Conservation (phyloP, 2,888 invertebrate species). For the Pseudoips prasinana region DNA sequence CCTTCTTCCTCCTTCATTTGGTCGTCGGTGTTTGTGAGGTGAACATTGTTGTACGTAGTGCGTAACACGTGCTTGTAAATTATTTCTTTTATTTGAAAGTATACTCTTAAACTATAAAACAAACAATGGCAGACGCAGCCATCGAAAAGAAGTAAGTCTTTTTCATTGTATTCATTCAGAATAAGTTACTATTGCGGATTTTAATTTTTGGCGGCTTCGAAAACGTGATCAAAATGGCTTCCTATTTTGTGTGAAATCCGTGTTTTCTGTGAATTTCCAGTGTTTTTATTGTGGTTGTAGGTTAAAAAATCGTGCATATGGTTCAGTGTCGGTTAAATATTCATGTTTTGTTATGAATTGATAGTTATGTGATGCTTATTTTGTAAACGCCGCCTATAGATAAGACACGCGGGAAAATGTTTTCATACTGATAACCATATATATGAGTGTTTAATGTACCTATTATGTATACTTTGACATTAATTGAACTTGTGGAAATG, state of each 20-base stretch:
- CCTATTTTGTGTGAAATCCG: constrained; percentile 55
- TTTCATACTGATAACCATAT: constrained; percentile 26
- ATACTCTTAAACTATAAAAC: constrained; percentile 38
- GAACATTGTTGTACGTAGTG: constrained; percentile 68
- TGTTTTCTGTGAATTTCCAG: constrained; percentile 41
- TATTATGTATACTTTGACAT: too few species aligned
- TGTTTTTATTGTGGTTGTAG: constrained; percentile 16
- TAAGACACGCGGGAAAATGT: constrained; percentile 68
- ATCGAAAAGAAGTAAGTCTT: constrained; percentile 85
- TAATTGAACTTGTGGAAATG: too few species aligned
- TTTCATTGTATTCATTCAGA: constrained; percentile 34
- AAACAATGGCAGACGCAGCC: constrained; percentile 87
- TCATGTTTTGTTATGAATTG: constrained; percentile 34
- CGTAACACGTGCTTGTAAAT: constrained; percentile 68
- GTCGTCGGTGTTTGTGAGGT: constrained; percentile 76
- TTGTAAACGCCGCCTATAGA: constrained; percentile 50
- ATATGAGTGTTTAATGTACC: neutral
- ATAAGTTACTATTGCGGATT: constrained; percentile 33
- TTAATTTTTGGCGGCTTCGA: constrained; percentile 71
- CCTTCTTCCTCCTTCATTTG: constrained; percentile 75
- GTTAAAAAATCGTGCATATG: neutral
- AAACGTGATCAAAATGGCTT: constrained; percentile 83
- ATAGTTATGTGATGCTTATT: constrained; percentile 47
- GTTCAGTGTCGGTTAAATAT: constrained; percentile 4
- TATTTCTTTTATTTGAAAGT: constrained; percentile 45